phyloP scores from a whole-genome alignment of 2,113 vertebrate species.

The Erinaceus europaeus region DNA sequence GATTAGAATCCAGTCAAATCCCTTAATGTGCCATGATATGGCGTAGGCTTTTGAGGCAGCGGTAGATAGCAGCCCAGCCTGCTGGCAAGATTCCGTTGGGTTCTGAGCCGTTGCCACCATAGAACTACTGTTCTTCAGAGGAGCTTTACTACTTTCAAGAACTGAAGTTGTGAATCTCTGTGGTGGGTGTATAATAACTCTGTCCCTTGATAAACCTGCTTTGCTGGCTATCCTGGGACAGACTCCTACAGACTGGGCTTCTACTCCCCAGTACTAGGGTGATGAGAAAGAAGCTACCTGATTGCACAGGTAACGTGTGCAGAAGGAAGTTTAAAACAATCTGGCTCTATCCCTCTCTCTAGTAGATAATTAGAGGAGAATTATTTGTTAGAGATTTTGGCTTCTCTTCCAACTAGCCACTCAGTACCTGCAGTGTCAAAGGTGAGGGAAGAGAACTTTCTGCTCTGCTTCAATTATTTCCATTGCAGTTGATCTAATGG shows the following conservation, averaged over 20 bases:
- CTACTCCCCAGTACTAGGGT: not conserved
- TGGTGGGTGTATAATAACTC: fast-evolving
- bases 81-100: not conserved
- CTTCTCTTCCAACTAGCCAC: not conserved
- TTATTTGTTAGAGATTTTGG: not conserved
- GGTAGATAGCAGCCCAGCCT: not conserved
- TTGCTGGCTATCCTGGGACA: not conserved
- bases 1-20: not conserved
- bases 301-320: no score
- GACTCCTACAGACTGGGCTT: not conserved
- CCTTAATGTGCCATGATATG: not conserved
- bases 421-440: not conserved
- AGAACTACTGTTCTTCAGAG: no score
- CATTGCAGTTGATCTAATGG: slow-evolving; percentile 26
- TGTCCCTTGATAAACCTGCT: not conserved
- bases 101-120: not conserved
- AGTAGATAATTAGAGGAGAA: not conserved
- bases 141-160: no score
- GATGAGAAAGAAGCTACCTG: not conserved
- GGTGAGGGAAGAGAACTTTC: not conserved
- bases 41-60: not conserved
- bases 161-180: not conserved
- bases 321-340: not conserved
- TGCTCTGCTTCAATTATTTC: slow-evolving; percentile 45
- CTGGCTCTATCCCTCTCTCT: no score